A percentile compares a stretch with the other conserved stretches of the same genome.
These are phyloP conservation scores for Sphaerodactylus townsendi DNA, from an alignment of 2,113 vertebrate species.

Conservation along the genomic window DNA sequence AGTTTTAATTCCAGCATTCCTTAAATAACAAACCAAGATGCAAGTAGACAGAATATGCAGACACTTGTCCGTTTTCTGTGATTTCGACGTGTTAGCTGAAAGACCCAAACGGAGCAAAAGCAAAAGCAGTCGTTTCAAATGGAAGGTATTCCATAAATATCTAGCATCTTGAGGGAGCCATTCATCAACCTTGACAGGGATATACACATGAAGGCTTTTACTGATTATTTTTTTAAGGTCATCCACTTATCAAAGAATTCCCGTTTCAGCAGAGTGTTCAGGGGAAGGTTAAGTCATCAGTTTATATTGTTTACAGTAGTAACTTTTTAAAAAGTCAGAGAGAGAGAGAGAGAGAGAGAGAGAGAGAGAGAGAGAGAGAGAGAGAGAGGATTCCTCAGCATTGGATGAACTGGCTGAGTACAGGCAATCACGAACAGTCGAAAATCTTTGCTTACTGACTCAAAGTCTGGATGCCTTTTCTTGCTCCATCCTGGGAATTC, in stretches of 20 bases:
- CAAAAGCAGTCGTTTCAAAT: constrained; percentile 53
- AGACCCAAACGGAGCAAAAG: constrained; percentile 30
- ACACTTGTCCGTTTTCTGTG: constrained; percentile 27
- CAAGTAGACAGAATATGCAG: neutral
- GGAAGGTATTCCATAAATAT: constrained; percentile 62
- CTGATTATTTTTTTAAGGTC: constrained; percentile 49
- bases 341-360: constrained; percentile 7
- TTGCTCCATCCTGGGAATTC: neutral
- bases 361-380: constrained; percentile 29
- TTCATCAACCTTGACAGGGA: constrained; percentile 61
- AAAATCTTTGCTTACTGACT: neutral
- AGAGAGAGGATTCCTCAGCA: constrained; percentile 42
- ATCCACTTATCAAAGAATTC: constrained; percentile 65
- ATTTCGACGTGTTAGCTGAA: constrained; percentile 26
- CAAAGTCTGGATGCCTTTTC: neutral
- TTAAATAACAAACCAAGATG: constrained; percentile 19
- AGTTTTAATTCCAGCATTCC: constrained; percentile 37
- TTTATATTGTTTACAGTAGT: constrained; percentile 16
- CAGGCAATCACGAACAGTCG: neutral
- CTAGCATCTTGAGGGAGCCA: constrained; percentile 54
- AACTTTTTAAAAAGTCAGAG: neutral
- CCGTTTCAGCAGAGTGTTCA: constrained; percentile 58
- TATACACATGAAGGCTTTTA: constrained; percentile 58
- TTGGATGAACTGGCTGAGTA: neutral
- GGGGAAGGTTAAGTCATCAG: constrained; percentile 59